phyloP scores from a whole-genome alignment of 2,113 vertebrate species.

The Cyanistes caeruleus region DNA sequence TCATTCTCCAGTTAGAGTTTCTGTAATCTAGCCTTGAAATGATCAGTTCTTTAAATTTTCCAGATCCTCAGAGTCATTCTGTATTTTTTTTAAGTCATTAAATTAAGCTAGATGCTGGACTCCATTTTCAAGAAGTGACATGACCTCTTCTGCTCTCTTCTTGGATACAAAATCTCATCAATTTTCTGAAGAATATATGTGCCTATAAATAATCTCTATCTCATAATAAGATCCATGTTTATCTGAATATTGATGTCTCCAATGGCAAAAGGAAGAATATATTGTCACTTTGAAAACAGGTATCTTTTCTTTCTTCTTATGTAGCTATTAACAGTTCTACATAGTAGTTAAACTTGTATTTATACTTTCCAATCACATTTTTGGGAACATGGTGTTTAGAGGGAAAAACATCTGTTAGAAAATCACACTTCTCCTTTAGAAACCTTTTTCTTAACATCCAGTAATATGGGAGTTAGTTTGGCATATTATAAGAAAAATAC shows the following conservation, averaged over 20 bases:
- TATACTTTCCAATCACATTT: background rate
- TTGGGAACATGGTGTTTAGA: background rate
- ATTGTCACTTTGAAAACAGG: background rate
- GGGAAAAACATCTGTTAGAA: background rate
- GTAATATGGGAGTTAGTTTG: background rate
- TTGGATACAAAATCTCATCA: constrained; percentile 20
- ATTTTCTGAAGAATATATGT: constrained; percentile 13
- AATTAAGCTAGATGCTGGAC: constrained; percentile 15
- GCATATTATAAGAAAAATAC: background rate
- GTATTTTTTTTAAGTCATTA: constrained; percentile 41
- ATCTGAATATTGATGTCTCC: background rate
- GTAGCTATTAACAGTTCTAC: background rate
- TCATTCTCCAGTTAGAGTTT: constrained; percentile 29
- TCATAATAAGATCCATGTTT: background rate
- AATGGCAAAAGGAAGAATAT: background rate
- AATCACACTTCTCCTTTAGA: background rate
- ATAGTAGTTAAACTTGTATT: background rate
- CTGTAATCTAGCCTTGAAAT: constrained; percentile 17
- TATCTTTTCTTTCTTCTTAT: background rate
- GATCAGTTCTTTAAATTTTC: constrained; percentile 17
- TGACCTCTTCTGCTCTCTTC: constrained; percentile 29
- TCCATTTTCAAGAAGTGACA: constrained; percentile 18
- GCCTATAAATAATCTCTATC: background rate
- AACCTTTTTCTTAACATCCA: background rate
- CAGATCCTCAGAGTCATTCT: background rate